Evolutionary conservation across 2,113 vertebrate genomes (phyloP), one percentile per base, ranked within the genome.

Genomic region (Sinosuthora webbiana): DNA sequence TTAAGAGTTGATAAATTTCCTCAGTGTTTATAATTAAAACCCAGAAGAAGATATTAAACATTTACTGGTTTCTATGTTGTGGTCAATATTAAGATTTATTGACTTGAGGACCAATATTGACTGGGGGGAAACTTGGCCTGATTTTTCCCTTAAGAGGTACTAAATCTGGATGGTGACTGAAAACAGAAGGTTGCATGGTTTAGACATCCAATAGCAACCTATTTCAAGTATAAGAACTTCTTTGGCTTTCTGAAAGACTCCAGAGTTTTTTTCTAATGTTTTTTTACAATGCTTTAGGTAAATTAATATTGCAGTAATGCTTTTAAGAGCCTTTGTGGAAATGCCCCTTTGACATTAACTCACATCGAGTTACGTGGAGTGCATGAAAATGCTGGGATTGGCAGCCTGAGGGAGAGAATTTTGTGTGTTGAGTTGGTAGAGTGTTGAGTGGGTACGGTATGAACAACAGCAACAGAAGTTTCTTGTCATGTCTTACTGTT

Each of bases 1-100:
- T 90, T 91, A 96, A 86, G 93, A 97, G 85, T 83, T 95, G 93
- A 95, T 94, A 84, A 94, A 93, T 96, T 97, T 94, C 41, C 91
- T 96, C 86, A 52, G 68, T 95, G 92, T 97, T 94, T 96, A 53
- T 94, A 96, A 98, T 98, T 97, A 97, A 97, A 98, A 96, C n/a
- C 37, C 77, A 92, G 73, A 91, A 91, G 81, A 96, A 95, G 95
- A 93, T 96, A 94, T 74, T 96, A 95, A 97, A 95, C 89, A 96
- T 95, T 95, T 93, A 94, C 88, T 93, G 94, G 84, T 96, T 97
- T 33, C 19, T 91, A 6, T 92, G 92, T 92, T 97, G 93, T 96
- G 90, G 97, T 96, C 95, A 93, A 86, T 59, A 63, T 87, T 94
- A 95, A 94, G 88, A 96, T 97, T 97, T 97, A 97, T 94, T 93